phyloP scores from a whole-genome alignment of 2,797 vertebrate genomes.

The Alosa sapidissima region DNA sequence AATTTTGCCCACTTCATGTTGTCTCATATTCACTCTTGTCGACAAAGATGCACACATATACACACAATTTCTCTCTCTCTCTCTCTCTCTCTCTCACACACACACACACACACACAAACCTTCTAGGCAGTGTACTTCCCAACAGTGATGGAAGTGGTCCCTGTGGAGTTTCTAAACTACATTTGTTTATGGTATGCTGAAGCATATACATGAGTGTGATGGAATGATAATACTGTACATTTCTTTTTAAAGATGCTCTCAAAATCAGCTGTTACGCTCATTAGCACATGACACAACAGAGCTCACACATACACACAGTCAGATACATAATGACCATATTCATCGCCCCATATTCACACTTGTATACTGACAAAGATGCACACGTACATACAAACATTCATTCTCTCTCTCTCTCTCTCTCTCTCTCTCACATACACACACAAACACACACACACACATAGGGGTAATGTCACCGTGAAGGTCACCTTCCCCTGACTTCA shows the following conservation, averaged over 20 bases:
- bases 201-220: conserved; percentile 28
- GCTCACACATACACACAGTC: not conserved
- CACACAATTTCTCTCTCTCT: not conserved
- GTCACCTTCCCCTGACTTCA: conserved; percentile 62
- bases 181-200: conserved; percentile 67
- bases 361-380: not conserved
- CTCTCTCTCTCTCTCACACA: not conserved
- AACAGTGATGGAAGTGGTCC: conserved; percentile 58
- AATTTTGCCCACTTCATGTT: no score
- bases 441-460: conserved; percentile 23
- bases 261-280: not conserved
- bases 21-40: no score
- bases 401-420: not conserved
- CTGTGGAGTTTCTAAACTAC: conserved; percentile 72
- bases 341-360: not conserved
- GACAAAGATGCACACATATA: not conserved
- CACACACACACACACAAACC: not conserved
- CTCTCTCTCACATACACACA: not conserved
- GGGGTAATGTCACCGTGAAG: conserved; percentile 41
- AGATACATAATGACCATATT: not conserved
- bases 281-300: not conserved
- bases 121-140: not conserved
- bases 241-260: not conserved
- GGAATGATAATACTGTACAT: not conserved
- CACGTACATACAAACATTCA: not conserved